Base-by-base conservation (phyloP, 2,888 invertebrate species). In the Drosophila robusta region DNA sequence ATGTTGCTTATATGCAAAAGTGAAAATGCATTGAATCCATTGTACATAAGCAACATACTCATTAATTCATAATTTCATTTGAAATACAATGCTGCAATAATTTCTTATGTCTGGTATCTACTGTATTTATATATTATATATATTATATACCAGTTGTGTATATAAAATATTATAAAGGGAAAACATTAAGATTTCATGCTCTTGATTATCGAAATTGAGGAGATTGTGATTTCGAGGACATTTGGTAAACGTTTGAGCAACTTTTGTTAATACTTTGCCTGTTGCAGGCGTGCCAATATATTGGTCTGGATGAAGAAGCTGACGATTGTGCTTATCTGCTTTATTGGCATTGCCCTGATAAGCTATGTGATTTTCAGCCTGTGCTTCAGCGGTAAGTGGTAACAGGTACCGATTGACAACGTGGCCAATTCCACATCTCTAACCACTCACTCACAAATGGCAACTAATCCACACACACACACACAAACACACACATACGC, bases 291-390 rank as follows among this genome's bases (percentile, higher is more conserved):
- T 61, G 91, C 85, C 41, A 90, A 87, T 57, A 61, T 91, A 11
- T 72, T 91, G 69, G 90, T 89, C 80, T 91, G 91, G 90, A 91
- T 91, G 90, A 91, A 91, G 70, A 91, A 91, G 65, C 75, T 91
- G 58, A 91, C 91, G 66, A 91, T 91, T 56, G 90, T 87, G 47
- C 70, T 91, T 29, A 91, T 91, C 71, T 91, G 91, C 66, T 91
- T 91, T 51, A 86, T 91, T 60, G 91, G 91, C 36, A 84, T 91
- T 49, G 90, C 91, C 36, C 78, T 91, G 70, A 91, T 91, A 26
- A 86, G 90, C 76, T 91, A 91, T 45, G 90, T 91, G 68, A 89
- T 91, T 65, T 89, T 91, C 67, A 91, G 91, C 66, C 82, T 91
- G n/a, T 90, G 90, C 50, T 90, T 91, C 58, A 91, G 89, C 71